phyloP scores from a whole-genome alignment of 2,797 vertebrate genomes.

The Galaxias olidus region DNA sequence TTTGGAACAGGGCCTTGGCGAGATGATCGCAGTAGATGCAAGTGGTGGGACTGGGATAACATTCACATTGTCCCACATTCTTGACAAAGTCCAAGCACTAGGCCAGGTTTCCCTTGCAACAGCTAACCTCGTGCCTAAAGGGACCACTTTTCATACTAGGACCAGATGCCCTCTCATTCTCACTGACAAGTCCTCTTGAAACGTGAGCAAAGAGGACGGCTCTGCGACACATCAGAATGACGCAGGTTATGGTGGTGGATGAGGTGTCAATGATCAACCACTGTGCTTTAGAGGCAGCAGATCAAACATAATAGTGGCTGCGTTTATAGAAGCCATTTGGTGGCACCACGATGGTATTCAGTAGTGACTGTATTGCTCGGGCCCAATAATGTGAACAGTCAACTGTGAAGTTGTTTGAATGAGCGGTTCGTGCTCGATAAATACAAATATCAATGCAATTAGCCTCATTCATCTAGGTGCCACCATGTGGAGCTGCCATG shows the following conservation, averaged over 20 bases:
- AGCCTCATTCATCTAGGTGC: too few relatives aligned
- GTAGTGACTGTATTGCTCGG: too few relatives aligned
- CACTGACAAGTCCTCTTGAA: neutral
- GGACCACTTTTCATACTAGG: slow-evolving; percentile 5
- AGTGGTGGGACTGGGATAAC: slow-evolving; percentile 3
- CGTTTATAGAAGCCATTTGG: too few relatives aligned
- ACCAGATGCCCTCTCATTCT: slow-evolving; percentile 7
- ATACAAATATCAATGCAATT: too few relatives aligned
- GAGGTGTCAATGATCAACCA: neutral
- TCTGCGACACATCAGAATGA: neutral
- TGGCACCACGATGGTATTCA: too few relatives aligned
- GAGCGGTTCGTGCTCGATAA: too few relatives aligned
- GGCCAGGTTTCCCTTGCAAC: neutral
- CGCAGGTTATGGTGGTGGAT: neutral
- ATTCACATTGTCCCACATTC: slow-evolving; percentile 7
- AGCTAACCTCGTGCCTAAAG: slow-evolving; percentile 2
- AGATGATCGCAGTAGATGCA: slow-evolving; percentile 4
- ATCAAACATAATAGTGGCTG: too few relatives aligned
- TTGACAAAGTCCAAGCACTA: slow-evolving; percentile 1
- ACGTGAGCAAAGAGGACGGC: neutral
- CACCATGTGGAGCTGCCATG: too few relatives aligned
- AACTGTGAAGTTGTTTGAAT: too few relatives aligned
- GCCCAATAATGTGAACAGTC: too few relatives aligned
- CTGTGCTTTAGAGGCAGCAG: neutral
- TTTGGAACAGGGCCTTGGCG: slow-evolving; percentile 1